Evolutionary conservation across 2,888 invertebrate species (phyloP), one percentile per base, ranked within the genome.

Genomic region (Megamerina dolium): DNA sequence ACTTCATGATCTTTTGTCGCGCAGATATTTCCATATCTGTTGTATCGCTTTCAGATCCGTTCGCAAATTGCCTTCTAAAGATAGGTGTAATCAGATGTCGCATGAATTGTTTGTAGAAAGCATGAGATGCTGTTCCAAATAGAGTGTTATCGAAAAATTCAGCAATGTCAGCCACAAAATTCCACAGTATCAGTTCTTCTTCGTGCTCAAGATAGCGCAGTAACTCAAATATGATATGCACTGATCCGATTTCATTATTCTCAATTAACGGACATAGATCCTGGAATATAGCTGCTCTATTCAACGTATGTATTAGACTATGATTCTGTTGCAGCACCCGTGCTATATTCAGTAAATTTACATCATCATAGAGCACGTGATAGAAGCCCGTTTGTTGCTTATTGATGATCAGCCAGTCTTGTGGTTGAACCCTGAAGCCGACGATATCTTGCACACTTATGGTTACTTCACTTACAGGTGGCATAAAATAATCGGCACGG

Each of bases 201-300:
- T 85, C 84, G 3, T 74, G 72, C 41, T 73, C 70, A 47, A 90
- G 43, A 57, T 82, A 82, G 39, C 64, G 61, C 0, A 77, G 68
- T 14, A 82, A 54, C 37, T 75, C 73, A 17, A 83, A 66, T 1
- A 79, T 68, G 4, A 74, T 58, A 3, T 66, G 61, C 39, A 76
- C 73, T 4, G 70, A 73, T 42, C 82, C 64, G 26, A 76, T 67
- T 20, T 78, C 79, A 43, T 78, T 78, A 49, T 79, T 73, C 16
- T 83, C 82, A 33, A 84, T 63, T 45, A 78, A 76, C 70, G 38
- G 57, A 13, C 48, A 51, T 1, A 82, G 79, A 63, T 95, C 94
- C 52, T 92, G 88, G 10, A 96, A 75, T 36, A 95, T 74, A 59
- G 93, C 88, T 0, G 88, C 90, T 40, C 93, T 74, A 61, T 91